Percentiles rank a stretch among this genome's conserved stretches.
These are phyloP conservation scores for Glandiceps talaboti DNA, from an alignment of 53 echinoderm and acorn worm genomes.

Conservation along the genomic window DNA sequence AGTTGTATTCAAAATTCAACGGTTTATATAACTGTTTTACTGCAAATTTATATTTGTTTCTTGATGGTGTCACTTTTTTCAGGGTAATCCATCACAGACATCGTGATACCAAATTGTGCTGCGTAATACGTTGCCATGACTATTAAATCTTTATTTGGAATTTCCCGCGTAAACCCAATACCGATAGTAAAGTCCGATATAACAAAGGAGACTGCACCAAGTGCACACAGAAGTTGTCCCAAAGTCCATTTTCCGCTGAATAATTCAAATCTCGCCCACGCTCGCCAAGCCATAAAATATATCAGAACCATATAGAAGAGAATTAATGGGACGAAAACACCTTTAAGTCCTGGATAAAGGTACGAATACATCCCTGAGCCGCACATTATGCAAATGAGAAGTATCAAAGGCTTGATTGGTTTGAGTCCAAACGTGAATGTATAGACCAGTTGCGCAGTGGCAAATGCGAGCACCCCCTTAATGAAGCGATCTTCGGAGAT, in stretches of 20 bases:
- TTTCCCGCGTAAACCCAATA: slow-evolving; percentile 53
- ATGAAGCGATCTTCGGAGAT: too few species aligned
- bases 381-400: too few species aligned
- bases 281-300: slow-evolving; percentile 71
- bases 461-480: too few species aligned
- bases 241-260: too few species aligned
- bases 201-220: slow-evolving; percentile 75
- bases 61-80: too few species aligned
- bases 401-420: too few species aligned
- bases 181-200: slow-evolving; percentile 80
- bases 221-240: slow-evolving; percentile 61
- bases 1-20: too few species aligned
- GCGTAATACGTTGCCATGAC: slow-evolving; percentile 96
- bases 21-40: too few species aligned
- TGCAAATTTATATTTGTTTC: too few species aligned
- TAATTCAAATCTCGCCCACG: slow-evolving; percentile 42
- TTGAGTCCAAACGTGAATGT: too few species aligned
- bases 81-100: too few species aligned
- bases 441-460: too few species aligned
- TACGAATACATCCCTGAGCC: slow-evolving; percentile 31
- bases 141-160: slow-evolving; percentile 68
- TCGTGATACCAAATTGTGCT: slow-evolving; percentile 88
- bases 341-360: slow-evolving; percentile 68
- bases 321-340: slow-evolving; percentile 44
- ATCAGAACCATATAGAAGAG: slow-evolving; percentile 62